Evolutionary conservation across 2,113 vertebrate species (phyloP).

Genomic region (Pluvialis apricaria): DNA sequence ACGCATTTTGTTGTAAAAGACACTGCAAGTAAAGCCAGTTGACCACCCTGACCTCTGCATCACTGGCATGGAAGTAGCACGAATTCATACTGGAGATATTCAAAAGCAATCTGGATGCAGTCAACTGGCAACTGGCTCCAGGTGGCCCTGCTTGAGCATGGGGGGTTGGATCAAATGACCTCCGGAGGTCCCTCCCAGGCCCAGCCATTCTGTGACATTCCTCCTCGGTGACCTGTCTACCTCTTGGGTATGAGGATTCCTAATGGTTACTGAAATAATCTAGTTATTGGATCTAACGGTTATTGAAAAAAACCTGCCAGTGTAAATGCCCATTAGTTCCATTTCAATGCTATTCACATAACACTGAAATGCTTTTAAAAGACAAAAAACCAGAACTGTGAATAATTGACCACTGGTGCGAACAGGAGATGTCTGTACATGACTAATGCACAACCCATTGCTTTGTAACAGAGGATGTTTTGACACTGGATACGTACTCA

Average conservation of each 20-base stretch:
- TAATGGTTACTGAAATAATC: neutral
- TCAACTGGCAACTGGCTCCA: neutral
- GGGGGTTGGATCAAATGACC: neutral
- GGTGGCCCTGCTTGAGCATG: neutral
- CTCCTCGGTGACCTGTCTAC: rapidly evolving
- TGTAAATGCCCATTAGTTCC: neutral
- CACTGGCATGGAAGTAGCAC: neutral
- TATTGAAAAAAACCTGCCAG: neutral
- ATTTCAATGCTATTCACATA: neutral
- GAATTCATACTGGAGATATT: neutral
- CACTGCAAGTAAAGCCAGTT: neutral
- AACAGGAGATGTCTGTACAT: neutral
- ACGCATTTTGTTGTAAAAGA: neutral
- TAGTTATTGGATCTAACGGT: neutral
- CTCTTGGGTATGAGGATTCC: neutral
- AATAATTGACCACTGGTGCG: neutral
- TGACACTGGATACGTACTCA: neutral
- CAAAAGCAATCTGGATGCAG: neutral
- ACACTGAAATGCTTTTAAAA: neutral
- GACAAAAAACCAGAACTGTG: neutral
- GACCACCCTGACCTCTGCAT: neutral
- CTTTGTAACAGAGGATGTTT: neutral
- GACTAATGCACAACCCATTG: neutral
- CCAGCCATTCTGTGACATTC: neutral
- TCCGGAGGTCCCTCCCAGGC: neutral